A percentile compares a stretch with the other conserved stretches of the same genome.
phyloP scores from a whole-genome alignment of 2,888 invertebrate species.

The Pseudococcus jackbeardsleyi region DNA sequence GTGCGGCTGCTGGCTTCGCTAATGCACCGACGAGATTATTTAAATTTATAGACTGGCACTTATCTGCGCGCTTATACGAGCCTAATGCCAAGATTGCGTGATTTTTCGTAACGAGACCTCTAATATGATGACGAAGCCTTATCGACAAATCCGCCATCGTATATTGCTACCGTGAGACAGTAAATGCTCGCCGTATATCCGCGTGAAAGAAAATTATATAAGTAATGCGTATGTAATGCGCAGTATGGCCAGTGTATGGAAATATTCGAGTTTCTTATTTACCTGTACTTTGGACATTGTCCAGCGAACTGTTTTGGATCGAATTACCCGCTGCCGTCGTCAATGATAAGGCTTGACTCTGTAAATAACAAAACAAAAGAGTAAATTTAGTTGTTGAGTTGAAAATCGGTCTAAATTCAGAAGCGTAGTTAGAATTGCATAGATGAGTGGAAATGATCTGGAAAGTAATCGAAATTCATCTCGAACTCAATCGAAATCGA shows the following conservation, averaged over 20 bases:
- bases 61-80: conserved; percentile 18
- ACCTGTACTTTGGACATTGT: conserved; percentile 55
- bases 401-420: neutral
- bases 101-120: conserved; percentile 43
- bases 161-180: no score
- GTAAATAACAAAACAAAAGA: neutral
- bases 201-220: no score
- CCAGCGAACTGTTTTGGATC: conserved; percentile 41
- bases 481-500: neutral
- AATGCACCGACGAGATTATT: conserved; percentile 42
- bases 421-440: no score
- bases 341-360: conserved; percentile 60
- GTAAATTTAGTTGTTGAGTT: neutral
- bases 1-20: neutral
- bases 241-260: neutral
- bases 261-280: neutral
- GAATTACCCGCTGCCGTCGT: conserved; percentile 55
- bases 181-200: no score
- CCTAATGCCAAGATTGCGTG: conserved; percentile 45
- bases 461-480: neutral
- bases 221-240: no score
- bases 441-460: neutral
- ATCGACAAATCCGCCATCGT: neutral
- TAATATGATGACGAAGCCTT: neutral
- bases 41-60: conserved; percentile 48